These are phyloP conservation scores for Chymomyza caudatula DNA, from an alignment of 2,888 invertebrate genomes.

Conservation along the genomic window DNA sequence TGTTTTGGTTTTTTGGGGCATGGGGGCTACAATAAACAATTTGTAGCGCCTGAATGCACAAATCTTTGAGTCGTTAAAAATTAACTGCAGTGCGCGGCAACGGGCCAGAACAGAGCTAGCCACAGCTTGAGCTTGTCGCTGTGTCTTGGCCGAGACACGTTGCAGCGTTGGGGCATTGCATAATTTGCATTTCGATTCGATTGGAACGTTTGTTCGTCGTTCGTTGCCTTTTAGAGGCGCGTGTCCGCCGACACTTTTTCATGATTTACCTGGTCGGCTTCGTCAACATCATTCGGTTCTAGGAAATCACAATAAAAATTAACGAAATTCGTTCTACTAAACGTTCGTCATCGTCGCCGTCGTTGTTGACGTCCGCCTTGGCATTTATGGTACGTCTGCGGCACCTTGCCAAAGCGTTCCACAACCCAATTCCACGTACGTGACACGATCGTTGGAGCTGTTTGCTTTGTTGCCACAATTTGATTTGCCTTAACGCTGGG, in stretches of 20 bases:
- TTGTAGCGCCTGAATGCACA: conserved; percentile 72
- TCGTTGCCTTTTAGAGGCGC: conserved; percentile 68
- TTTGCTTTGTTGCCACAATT: conserved; percentile 37
- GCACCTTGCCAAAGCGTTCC: conserved; percentile 24
- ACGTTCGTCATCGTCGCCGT: conserved; percentile 53
- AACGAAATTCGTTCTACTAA: conserved; percentile 70
- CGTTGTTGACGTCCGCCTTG: conserved; percentile 10
- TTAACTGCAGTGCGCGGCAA: conserved; percentile 51
- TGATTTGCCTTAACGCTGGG: conserved; percentile 25
- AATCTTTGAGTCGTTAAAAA: conserved; percentile 66
- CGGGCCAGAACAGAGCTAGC: conserved; percentile 2
- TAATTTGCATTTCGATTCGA: conserved; percentile 78
- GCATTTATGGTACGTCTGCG: conserved; percentile 1
- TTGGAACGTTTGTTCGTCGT: conserved; percentile 60
- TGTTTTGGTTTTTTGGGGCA: conserved; percentile 31
- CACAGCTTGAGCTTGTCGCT: conserved; percentile 4
- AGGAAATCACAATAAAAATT: conserved; percentile 73
- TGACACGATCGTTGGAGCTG: conserved; percentile 60
- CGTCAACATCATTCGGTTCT: conserved; percentile 50
- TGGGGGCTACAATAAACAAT: conserved; percentile 66
- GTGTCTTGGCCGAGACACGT: background rate
- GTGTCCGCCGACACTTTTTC: conserved; percentile 77
- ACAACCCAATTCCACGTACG: conserved; percentile 62
- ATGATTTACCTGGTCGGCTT: conserved; percentile 56
- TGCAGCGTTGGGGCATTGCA: conserved; percentile 54